Conservation (phyloP, 2,888 invertebrate species). For the Alsophila aescularia region DNA sequence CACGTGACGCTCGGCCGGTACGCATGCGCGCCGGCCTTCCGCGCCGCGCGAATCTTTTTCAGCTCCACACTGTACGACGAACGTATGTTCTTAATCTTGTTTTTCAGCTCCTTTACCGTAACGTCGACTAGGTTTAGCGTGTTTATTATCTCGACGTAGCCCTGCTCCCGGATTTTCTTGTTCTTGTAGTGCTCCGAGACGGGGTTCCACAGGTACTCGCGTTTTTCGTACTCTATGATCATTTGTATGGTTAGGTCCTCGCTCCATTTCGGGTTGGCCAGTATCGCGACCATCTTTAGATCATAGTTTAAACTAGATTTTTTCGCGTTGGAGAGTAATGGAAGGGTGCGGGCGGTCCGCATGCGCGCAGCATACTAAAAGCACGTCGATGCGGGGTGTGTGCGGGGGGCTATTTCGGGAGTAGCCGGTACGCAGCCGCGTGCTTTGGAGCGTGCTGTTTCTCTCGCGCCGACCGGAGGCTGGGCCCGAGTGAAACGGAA, state of each 20-base stretch:
- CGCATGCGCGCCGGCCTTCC: conserved; percentile 83
- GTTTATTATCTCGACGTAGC: conserved; percentile 79
- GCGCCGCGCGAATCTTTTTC: conserved; percentile 82
- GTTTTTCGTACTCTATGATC: conserved; percentile 81
- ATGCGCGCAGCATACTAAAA: conserved; percentile 85
- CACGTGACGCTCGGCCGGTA: conserved; percentile 83
- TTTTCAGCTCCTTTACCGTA: conserved; percentile 81
- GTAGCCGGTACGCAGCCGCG: conserved; percentile 84
- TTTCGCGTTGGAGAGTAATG: conserved; percentile 63
- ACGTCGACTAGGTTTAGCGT: conserved; percentile 76
- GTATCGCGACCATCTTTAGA: conserved; percentile 77
- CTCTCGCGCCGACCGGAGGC: conserved; percentile 78
- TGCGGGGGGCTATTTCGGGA: conserved; percentile 82
- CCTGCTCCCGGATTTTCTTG: conserved; percentile 80
- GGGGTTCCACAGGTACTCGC: conserved; percentile 81
- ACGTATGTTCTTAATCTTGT: conserved; percentile 82
- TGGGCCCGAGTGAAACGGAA: conserved; percentile 83
- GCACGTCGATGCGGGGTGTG: conserved; percentile 81
- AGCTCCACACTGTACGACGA: conserved; percentile 82
- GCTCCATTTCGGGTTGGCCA: conserved; percentile 82
- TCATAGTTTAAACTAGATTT: conserved; percentile 61
- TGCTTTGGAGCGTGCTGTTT: conserved; percentile 83
- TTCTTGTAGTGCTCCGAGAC: conserved; percentile 81
- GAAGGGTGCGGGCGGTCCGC: conserved; percentile 83
- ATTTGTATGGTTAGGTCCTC: conserved; percentile 80